A percentile compares a stretch with the other conserved stretches of the same genome.
Conservation (phyloP, 1,140 invertebrate genomes). For the Eumeta japonica region DNA sequence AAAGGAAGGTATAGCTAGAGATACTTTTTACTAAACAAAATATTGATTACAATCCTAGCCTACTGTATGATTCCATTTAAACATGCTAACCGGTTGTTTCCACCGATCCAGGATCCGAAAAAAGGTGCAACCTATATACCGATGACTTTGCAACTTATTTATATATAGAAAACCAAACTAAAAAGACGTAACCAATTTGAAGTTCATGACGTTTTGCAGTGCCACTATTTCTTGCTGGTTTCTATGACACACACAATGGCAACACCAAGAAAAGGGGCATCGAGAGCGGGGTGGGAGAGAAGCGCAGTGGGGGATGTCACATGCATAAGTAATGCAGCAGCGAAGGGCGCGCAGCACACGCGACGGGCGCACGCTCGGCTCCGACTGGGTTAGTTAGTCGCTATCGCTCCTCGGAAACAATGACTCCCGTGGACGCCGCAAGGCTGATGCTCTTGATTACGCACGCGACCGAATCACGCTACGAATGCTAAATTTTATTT, state of each 20-base stretch:
- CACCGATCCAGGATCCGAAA: too few species aligned
- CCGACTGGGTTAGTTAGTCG: background rate
- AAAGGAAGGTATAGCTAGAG: too few species aligned
- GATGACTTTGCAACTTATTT: background rate
- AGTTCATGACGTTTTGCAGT: background rate
- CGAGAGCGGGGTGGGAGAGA: constrained; percentile 14
- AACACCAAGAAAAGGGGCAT: background rate
- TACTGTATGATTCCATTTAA: too few species aligned
- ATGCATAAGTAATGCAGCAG: constrained; percentile 50
- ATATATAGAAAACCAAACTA: background rate
- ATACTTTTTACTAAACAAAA: too few species aligned
- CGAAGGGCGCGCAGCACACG: constrained; percentile 32
- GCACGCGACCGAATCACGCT: too few species aligned
- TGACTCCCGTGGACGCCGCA: constrained; percentile 28
- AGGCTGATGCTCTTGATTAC: constrained; percentile 33
- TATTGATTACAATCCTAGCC: too few species aligned
- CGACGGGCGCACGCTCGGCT: constrained; percentile 30
- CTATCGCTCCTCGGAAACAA: too few species aligned
- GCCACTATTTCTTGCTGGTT: background rate
- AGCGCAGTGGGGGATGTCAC: constrained; percentile 20
- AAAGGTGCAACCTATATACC: background rate
- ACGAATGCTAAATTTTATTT: background rate
- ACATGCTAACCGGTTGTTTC: too few species aligned
- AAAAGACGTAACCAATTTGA: background rate
- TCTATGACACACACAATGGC: background rate